These are phyloP conservation scores for Rhombomys opimus DNA, from an alignment of 2,113 vertebrate genomes.

Conservation along the genomic window DNA sequence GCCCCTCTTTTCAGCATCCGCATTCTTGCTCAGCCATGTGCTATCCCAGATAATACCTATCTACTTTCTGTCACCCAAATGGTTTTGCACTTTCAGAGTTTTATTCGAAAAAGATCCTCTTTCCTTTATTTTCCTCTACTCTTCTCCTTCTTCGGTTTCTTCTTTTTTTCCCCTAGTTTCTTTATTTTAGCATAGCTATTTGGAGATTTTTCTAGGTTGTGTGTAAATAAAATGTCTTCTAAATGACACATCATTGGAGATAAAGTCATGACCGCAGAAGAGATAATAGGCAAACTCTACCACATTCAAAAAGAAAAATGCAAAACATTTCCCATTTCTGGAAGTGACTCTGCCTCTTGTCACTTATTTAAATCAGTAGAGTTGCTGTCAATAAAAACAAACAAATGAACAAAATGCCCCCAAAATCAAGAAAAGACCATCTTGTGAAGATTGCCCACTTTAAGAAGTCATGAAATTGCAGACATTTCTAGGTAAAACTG, in stretches of 20 bases:
- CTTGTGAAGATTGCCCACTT: neutral
- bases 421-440: neutral
- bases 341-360: neutral
- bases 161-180: neutral
- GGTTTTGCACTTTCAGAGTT: neutral
- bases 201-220: neutral
- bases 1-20: neutral
- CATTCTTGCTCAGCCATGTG: too few relatives aligned
- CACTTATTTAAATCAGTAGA: constrained; percentile 36
- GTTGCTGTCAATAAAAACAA: neutral
- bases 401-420: neutral
- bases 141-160: neutral
- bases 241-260: neutral
- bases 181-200: constrained; percentile 53
- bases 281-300: neutral
- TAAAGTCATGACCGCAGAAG: neutral
- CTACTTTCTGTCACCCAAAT: neutral
- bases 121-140: neutral
- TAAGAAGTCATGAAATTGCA: constrained; percentile 12
- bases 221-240: constrained; percentile 30
- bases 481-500: constrained; percentile 28
- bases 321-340: constrained; percentile 35
- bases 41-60: neutral
- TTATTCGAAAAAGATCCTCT: neutral
- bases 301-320: neutral